phyloP scores from a whole-genome alignment of 1,140 invertebrate genomes.

The Drosophila ercepeae region DNA sequence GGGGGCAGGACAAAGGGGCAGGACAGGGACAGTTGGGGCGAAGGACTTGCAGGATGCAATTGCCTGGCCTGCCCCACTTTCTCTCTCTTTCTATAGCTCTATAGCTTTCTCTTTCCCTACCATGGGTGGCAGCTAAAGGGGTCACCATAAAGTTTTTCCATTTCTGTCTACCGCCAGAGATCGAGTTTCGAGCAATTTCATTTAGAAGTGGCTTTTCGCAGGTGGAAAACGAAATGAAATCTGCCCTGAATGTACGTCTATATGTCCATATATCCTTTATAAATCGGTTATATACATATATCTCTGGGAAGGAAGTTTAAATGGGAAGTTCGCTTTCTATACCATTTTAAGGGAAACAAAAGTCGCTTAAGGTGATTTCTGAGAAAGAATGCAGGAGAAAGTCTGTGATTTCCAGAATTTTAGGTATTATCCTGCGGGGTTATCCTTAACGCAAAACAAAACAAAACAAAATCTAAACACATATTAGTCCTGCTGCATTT shows the following conservation, averaged over 20 bases:
- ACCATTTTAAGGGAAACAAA: slow-evolving; percentile 1
- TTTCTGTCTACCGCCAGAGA: slow-evolving; percentile 28
- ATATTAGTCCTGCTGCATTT: neutral
- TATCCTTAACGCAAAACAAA: no score
- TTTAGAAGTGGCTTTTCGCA: slow-evolving; percentile 47
- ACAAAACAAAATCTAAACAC: neutral
- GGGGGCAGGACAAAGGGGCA: slow-evolving; percentile 2
- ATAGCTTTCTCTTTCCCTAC: neutral
- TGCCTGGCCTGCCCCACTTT: slow-evolving; percentile 63
- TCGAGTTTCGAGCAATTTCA: slow-evolving; percentile 49
- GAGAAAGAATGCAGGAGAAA: no score
- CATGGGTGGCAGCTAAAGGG: slow-evolving; percentile 24
- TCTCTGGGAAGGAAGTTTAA: slow-evolving; percentile 31
- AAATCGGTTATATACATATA: neutral
- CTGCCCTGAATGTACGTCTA: slow-evolving; percentile 27
- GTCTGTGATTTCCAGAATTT: no score
- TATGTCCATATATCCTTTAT: neutral
- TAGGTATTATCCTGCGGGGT: no score
- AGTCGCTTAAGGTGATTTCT: neutral
- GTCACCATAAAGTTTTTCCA: slow-evolving; percentile 53
- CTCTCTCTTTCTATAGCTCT: neutral
- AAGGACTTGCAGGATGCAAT: slow-evolving; percentile 51
- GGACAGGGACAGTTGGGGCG: neutral
- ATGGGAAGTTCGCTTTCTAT: slow-evolving; percentile 21
- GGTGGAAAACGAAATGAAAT: slow-evolving; percentile 48